Percentiles rank a stretch among this genome's conserved stretches.
These are phyloP conservation scores for Sesia apiformis DNA, from an alignment of 2,888 invertebrate genomes.

Conservation along the genomic window DNA sequence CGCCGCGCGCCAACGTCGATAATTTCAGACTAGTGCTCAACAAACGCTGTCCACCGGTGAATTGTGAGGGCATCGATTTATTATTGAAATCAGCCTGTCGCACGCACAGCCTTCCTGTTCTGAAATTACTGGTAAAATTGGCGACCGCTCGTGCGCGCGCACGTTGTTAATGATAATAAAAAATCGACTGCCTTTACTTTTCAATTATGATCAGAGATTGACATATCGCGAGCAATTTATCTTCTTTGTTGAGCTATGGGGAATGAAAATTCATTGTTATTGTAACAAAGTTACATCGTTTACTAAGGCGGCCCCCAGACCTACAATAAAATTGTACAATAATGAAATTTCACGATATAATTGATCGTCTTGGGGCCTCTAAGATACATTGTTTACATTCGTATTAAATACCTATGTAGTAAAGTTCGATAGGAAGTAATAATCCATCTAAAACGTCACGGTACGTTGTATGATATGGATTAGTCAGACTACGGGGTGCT, in stretches of 20 bases:
- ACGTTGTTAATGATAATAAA: conserved; percentile 50
- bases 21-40: conserved; percentile 52
- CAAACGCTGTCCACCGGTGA: conserved; percentile 47
- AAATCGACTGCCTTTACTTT: conserved; percentile 30
- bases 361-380: no score
- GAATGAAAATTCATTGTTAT: conserved; percentile 6
- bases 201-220: conserved; percentile 55
- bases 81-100: conserved; percentile 66
- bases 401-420: no score
- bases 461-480: background rate
- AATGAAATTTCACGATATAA: no score
- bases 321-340: no score
- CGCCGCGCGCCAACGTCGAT: conserved; percentile 57
- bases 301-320: background rate
- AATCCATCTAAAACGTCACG: background rate
- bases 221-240: conserved; percentile 43
- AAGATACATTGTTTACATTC: no score
- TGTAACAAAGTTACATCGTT: conserved; percentile 5
- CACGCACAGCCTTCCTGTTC: conserved; percentile 54
- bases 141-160: conserved; percentile 57
- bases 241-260: conserved; percentile 8
- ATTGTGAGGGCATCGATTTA: conserved; percentile 62
- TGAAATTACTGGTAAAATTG: conserved; percentile 68
- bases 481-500: conserved; percentile 14
- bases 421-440: no score